Conservation (phyloP, 2,113 vertebrate genomes). For the Odontesthes bonariensis region DNA sequence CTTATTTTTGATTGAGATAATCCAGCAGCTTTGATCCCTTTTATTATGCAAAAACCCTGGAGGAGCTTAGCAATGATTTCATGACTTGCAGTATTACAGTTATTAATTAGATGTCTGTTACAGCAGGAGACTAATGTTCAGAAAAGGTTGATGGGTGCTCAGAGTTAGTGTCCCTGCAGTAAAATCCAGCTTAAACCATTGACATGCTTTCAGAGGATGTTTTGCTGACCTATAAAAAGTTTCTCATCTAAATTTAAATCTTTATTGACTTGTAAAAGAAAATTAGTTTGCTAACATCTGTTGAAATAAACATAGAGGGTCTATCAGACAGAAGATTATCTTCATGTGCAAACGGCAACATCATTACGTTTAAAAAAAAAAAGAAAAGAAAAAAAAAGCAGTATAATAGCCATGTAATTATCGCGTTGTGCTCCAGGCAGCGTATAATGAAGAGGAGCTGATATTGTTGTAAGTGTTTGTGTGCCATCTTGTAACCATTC, state of each 20-base stretch:
- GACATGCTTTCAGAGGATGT: neutral
- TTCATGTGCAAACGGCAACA: neutral
- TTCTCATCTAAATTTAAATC: constrained; percentile 32
- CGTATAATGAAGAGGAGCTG: neutral
- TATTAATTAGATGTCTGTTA: constrained; percentile 14
- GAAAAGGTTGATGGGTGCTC: neutral
- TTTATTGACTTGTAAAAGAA: constrained; percentile 34
- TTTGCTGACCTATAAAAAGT: constrained; percentile 25
- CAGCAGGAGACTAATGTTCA: constrained; percentile 17
- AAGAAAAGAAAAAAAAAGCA: neutral
- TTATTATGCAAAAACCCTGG: constrained; percentile 7
- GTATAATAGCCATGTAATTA: constrained; percentile 4
- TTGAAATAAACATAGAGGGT: neutral
- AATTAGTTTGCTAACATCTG: constrained; percentile 9
- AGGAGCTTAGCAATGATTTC: constrained; percentile 15
- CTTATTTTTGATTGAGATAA: neutral
- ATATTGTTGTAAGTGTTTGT: neutral
- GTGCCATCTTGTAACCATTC: neutral
- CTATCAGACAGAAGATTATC: constrained; percentile 3
- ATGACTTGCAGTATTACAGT: constrained; percentile 12
- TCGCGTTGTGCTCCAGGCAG: neutral
- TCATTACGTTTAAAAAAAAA: neutral
- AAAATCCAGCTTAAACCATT: constrained; percentile 12
- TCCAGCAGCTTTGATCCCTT: constrained; percentile 22
- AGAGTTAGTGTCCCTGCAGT: constrained; percentile 2